These are phyloP conservation scores for Grammomys dolichurus DNA, from an alignment of 2,113 vertebrate species.

Conservation along the genomic window DNA sequence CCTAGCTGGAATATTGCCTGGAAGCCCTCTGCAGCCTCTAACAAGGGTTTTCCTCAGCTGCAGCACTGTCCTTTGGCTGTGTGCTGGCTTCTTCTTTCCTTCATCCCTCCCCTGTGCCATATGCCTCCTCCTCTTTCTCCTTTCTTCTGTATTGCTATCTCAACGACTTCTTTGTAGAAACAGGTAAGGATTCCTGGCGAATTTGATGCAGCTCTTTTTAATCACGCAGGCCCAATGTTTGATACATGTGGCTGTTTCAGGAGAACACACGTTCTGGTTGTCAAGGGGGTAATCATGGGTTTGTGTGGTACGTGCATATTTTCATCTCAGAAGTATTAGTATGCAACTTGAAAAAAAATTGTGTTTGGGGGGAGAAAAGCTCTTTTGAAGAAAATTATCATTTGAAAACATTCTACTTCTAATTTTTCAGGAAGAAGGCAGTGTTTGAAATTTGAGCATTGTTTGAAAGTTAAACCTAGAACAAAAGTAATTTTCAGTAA, in stretches of 20 bases:
- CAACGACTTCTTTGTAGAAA: neutral
- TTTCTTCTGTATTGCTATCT: neutral
- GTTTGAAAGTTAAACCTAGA: slow-evolving; percentile 41
- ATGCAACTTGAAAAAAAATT: slow-evolving; percentile 59
- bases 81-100: neutral
- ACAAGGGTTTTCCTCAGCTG: neutral
- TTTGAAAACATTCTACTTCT: slow-evolving; percentile 60
- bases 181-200: slow-evolving; percentile 38
- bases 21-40: neutral
- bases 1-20: neutral
- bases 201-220: slow-evolving; percentile 10
- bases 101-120: neutral
- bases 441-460: slow-evolving; percentile 58
- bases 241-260: neutral
- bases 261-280: slow-evolving; percentile 41
- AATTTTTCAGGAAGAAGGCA: slow-evolving; percentile 74
- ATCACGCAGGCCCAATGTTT: slow-evolving; percentile 1
- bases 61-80: rapidly evolving
- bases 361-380: neutral
- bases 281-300: slow-evolving; percentile 30
- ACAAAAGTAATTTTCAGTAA: slow-evolving; percentile 63
- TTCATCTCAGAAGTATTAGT: slow-evolving; percentile 65
- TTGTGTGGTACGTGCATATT: slow-evolving; percentile 45
- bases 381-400: slow-evolving; percentile 65
- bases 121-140: neutral